Base-by-base conservation (phyloP, 2,888 invertebrate species). In the Salticus scenicus region DNA sequence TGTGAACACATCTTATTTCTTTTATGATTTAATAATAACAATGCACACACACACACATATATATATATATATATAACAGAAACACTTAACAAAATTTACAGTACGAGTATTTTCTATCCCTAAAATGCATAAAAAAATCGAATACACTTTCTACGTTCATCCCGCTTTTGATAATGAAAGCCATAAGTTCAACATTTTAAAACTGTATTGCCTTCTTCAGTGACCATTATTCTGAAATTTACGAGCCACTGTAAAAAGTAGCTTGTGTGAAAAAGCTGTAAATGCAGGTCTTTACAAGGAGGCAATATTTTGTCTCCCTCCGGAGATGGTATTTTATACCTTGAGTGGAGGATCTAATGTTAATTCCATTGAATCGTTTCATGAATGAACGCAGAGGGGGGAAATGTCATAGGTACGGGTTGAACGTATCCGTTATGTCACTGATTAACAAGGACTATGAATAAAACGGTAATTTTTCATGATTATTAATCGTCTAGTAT, bases 111-210 rank as follows among this genome's bases (percentile, higher is more conserved):
- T n/a, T n/a, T n/a, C 57, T 20, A 20, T 24, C 57, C 2, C 57
- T 1, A 24, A 57, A 12, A 17, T 24, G 33, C 37, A 67, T 67
- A 67, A 67, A 67, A 37, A 31, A 33, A 10, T 33, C 67, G 20
- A 12, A 33, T 10, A 17, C 33, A 33, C 20, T 33, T 67, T 33
- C 67, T n/a, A 37, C 14, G 24, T 27, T 63, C 57, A 27, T 77
- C 70, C 71, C 69, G 37, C 31, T 41, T 12, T 47, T 67, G 77
- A 84, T 84, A 84, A 84, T 84, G 83, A 84, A 84, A 72, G 83
- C 76, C 73, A 73, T 76, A 82, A 82, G 82, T 71, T 76, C 82
- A 66, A 64, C 67, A 66, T 77, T 84, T 84, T 84, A 77, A 77
- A 83, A 81, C 70, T 75, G 37, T 27, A 75, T 20, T 10, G 42